Conservation (phyloP, 2,797 vertebrate species). For the Hoplostethus atlanticus region DNA sequence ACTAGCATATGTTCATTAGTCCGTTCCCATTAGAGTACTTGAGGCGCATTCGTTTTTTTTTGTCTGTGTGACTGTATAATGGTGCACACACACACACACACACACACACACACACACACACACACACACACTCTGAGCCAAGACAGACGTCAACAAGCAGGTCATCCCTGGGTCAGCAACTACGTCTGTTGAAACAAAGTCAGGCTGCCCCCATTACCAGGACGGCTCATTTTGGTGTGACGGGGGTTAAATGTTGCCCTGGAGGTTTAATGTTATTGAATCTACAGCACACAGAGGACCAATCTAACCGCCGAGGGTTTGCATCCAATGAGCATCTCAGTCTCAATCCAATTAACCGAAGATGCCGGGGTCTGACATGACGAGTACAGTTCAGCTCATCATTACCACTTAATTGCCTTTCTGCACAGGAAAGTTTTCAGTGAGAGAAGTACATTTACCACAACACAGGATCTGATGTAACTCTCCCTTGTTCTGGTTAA, state of each 20-base stretch:
- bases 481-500: too few relatives aligned
- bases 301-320: slow-evolving; percentile 34
- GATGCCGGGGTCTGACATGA: not conserved
- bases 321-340: slow-evolving; percentile 5
- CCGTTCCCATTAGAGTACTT: too few relatives aligned
- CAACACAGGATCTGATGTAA: too few relatives aligned
- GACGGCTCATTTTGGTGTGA: slow-evolving; percentile 35
- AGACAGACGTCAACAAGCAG: slow-evolving; percentile 34
- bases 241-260: not conserved
- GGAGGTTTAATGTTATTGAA: slow-evolving; percentile 46
- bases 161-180: slow-evolving; percentile 48
- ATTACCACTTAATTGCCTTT: too few relatives aligned
- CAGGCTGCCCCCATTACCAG: slow-evolving; percentile 29
- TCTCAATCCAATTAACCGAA: slow-evolving; percentile 23
- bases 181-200: slow-evolving; percentile 47
- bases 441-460: too few relatives aligned
- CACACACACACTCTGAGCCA: not conserved
- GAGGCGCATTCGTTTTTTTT: too few relatives aligned
- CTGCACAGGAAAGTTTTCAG: too few relatives aligned
- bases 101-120: not conserved
- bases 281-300: slow-evolving; percentile 28
- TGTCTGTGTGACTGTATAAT: not conserved
- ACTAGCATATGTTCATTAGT: too few relatives aligned
- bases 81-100: not conserved
- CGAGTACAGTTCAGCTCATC: too few relatives aligned